Evolutionary conservation across 1,140 invertebrate genomes (phyloP).

Genomic region (Meloidogyne chitwoodi): DNA sequence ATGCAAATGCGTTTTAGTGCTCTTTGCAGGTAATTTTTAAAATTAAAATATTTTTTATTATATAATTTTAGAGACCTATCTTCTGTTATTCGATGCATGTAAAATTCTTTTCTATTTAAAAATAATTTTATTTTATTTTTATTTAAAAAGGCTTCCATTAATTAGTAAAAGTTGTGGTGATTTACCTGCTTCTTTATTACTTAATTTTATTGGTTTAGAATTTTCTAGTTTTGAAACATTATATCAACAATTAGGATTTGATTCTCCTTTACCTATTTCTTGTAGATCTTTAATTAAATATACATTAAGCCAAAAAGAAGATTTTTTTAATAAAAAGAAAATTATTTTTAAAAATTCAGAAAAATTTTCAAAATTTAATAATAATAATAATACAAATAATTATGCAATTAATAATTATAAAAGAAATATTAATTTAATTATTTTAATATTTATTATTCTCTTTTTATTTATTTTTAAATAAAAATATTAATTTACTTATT

Average conservation of each 20-base stretch:
- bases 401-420: neutral
- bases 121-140: neutral
- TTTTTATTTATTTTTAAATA: neutral
- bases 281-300: slow-evolving; percentile 27
- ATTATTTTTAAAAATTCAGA: neutral
- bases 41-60: neutral
- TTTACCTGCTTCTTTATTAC: slow-evolving; percentile 18
- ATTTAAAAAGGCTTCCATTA: slow-evolving; percentile 3
- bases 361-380: neutral
- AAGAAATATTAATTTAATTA: neutral
- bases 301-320: neutral
- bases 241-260: slow-evolving; percentile 26
- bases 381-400: neutral
- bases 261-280: slow-evolving; percentile 22
- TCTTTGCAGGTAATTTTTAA: slow-evolving; percentile 21
- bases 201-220: slow-evolving; percentile 32
- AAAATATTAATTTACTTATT: too few species aligned
- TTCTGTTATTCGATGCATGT: slow-evolving; percentile 21
- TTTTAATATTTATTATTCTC: neutral
- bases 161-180: slow-evolving; percentile 27
- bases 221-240: slow-evolving; percentile 30
- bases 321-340: neutral
- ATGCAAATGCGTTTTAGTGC: slow-evolving; percentile 26
- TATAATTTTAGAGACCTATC: slow-evolving; percentile 19
- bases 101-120: neutral